Evolutionary conservation across 2,797 vertebrate genomes (phyloP).

Genomic region (Steatocranus sp.): DNA sequence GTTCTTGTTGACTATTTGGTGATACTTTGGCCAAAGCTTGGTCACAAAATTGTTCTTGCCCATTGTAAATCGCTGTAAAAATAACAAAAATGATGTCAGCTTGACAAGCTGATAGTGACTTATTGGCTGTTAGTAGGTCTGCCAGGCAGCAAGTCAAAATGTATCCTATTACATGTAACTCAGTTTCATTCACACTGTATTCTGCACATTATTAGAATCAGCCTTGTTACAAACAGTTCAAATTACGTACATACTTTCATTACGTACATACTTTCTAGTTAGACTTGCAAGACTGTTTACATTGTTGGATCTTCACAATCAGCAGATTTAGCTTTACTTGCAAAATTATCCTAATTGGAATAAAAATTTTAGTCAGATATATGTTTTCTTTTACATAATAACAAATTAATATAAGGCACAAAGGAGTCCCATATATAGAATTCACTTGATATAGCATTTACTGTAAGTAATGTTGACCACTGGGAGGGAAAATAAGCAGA

Average conservation of each 20-base stretch:
- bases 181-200: rapidly evolving
- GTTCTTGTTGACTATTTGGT: not conserved
- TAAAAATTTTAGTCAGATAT: rapidly evolving
- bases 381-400: not conserved
- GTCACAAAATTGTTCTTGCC: not conserved
- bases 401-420: not conserved
- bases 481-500: not conserved
- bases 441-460: not conserved
- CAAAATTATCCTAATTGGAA: not conserved
- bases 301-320: not conserved
- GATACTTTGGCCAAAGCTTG: not conserved
- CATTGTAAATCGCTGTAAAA: not conserved
- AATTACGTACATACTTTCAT: rapidly evolving
- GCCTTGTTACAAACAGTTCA: rapidly evolving
- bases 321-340: not conserved
- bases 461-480: not conserved
- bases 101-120: not conserved
- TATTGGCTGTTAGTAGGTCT: rapidly evolving
- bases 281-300: not conserved
- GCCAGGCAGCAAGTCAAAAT: not conserved
- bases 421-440: not conserved
- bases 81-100: not conserved
- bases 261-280: rapidly evolving
- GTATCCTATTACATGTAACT: not conserved
- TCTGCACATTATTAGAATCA: not conserved